Base-by-base conservation (phyloP, 2,113 vertebrate species). In the Neolamprologus sp. region DNA sequence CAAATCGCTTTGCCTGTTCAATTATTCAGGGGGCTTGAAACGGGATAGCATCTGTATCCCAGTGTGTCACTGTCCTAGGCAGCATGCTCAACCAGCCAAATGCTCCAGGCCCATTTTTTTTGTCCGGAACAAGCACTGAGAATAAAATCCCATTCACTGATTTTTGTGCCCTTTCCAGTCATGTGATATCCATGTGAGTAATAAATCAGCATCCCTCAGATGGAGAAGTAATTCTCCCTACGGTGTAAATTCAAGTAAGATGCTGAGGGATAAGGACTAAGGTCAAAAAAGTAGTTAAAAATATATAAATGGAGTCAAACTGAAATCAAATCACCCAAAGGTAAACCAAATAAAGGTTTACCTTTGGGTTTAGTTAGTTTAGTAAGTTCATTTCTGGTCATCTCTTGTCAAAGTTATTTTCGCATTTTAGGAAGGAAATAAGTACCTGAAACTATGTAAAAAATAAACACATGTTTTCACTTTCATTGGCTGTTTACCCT, bases 21-120 rank as follows among this genome's bases (percentile, higher is more conserved):
- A 94, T 96, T 88, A 96, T 96, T 95, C 86, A 96, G 19, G 54
- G 82, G 65, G 7, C 11, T 86, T 40, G 91, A 88, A 90, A 91
- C 28, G 42, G n/a, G 91, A 93, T 93, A 33, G 37, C 49, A n/a
- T 89, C 68, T 19, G 3, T 14, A 21, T 58, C 73, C 81, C 54
- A 40, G 91, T 85, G 83, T n/a, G 87, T 86, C 63, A 57, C 58
- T 11, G 42, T 68, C 80, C 21, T 37, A 10, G 87, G 37, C 54
- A 23, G 21, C 14, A 26, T 30, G 8, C 82, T 83, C 63, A 54
- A 14, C 28, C 83, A 23, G 80, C 21, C 35, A 8, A 19, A 53
- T 65, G 81, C 37, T 87, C 47, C 37, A 21, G 11, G 81, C 33
- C 33, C 33, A 2, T 5, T 37, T 37, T 40, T 7, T 28, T 63